Conservation (phyloP, 2,113 vertebrate genomes). For the Lepisosteus osseus region DNA sequence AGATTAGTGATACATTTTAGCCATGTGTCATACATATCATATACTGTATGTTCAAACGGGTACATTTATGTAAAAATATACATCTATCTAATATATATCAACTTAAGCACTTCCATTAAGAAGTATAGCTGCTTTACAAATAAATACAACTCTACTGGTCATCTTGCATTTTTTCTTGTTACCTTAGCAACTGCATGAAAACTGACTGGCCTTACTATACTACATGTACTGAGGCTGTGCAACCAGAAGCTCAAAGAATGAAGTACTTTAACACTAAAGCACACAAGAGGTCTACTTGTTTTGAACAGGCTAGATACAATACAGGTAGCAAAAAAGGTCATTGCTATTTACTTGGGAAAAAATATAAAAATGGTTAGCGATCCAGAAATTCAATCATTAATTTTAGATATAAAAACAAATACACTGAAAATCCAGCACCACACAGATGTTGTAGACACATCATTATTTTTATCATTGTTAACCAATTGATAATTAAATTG, state of each 20-base stretch:
- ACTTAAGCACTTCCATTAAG: not conserved
- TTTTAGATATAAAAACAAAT: too few species aligned
- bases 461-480: too few species aligned
- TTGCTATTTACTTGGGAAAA: too few species aligned
- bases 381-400: too few species aligned
- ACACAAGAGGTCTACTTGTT: not conserved
- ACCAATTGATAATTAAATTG: too few species aligned
- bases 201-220: constrained; percentile 17
- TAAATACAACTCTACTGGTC: constrained; percentile 23
- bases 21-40: constrained; percentile 24
- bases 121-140: not conserved
- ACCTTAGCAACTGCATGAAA: constrained; percentile 60
- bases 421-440: too few species aligned
- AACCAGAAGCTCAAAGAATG: not conserved
- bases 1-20: constrained; percentile 35
- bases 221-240: not conserved
- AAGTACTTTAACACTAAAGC: not conserved
- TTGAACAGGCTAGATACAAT: not conserved
- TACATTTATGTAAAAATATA: not conserved
- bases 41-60: constrained; percentile 13
- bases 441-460: too few species aligned
- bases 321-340: too few species aligned
- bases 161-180: constrained; percentile 51
- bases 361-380: too few species aligned
- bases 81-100: not conserved